phyloP scores from a whole-genome alignment of 2,797 vertebrate species.

The Pipistrellus pipistrellus region DNA sequence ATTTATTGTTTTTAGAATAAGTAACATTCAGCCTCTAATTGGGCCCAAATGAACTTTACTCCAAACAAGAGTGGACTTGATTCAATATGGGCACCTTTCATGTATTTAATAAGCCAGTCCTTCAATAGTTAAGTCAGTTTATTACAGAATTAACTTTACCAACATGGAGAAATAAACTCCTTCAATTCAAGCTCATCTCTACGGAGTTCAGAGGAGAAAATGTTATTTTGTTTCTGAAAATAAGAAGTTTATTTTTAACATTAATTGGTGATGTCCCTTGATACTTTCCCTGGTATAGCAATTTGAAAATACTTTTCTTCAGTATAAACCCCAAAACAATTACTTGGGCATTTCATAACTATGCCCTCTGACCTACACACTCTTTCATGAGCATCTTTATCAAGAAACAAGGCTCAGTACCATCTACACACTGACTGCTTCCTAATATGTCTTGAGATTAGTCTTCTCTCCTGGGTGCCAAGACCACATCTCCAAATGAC shows the following conservation, averaged over 20 bases:
- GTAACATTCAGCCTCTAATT: not conserved
- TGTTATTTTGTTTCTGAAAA: constrained; percentile 24
- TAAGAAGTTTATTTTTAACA: not conserved
- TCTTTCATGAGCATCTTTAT: not conserved
- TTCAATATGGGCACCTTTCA: not conserved
- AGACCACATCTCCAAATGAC: not conserved
- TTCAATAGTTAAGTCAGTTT: constrained; percentile 7
- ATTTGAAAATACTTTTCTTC: constrained; percentile 2
- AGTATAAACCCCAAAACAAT: not conserved
- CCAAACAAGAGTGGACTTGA: not conserved
- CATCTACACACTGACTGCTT: not conserved
- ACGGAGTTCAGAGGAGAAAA: not conserved
- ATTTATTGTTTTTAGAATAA: constrained; percentile 12
- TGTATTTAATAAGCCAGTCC: not conserved
- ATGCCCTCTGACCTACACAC: not conserved
- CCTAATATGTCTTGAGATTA: not conserved
- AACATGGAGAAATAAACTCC: not conserved
- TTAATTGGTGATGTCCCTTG: not conserved
- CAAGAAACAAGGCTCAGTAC: not conserved
- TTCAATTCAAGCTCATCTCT: not conserved
- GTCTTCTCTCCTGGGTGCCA: not conserved
- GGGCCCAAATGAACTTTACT: not conserved
- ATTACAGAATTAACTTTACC: not conserved
- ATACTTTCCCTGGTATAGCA: not conserved
- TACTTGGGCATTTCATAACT: not conserved